Evolutionary conservation across 2,888 invertebrate genomes (phyloP), one percentile per base, ranked within the genome.

Genomic region (Boloria euphrosyne): DNA sequence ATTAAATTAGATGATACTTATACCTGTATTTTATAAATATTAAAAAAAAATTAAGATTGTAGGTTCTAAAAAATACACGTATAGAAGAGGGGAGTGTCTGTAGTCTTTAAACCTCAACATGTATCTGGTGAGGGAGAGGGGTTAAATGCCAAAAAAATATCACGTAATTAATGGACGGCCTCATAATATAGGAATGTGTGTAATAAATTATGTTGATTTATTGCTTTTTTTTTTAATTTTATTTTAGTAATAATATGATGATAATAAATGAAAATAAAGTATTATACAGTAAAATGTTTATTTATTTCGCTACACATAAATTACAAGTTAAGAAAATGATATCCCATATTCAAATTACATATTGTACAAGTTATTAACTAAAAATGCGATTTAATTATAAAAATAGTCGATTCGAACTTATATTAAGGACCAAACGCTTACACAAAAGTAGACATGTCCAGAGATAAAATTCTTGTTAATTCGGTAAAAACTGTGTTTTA

Each of bases 271-370:
- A 46, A 65, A 66, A 70, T 58, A 65, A 51, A 63, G 47, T 55
- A 64, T 59, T 67, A 67, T 72, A 65, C 70, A 73, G 71, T 68
- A 74, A 75, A 72, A 69, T 67, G 71, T 74, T 75, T 75, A 74
- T 74, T 73, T 70, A 71, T 75, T 74, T 66, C 71, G 73, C 76
- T 77, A 77, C 76, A 74, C 68, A 76, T 77, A 75, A 78, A 76
- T 76, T 77, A 76, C 75, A 78, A 72, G 71, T 71, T 74, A 70
- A 73, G 72, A 75, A 67, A 74, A 75, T 75, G 71, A 75, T 75
- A 67, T 72, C 71, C 74, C 71, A 71, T 72, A 68, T 72, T 73
- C 64, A 72, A 73, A 71, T 75, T 70, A 74, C 72, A 74, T 74
- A 72, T 73, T 74, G 76, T 78, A 77, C 77, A 76, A 64, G 53